phyloP scores from a whole-genome alignment of 2,113 vertebrate species.

The Pogonocichla stellata region DNA sequence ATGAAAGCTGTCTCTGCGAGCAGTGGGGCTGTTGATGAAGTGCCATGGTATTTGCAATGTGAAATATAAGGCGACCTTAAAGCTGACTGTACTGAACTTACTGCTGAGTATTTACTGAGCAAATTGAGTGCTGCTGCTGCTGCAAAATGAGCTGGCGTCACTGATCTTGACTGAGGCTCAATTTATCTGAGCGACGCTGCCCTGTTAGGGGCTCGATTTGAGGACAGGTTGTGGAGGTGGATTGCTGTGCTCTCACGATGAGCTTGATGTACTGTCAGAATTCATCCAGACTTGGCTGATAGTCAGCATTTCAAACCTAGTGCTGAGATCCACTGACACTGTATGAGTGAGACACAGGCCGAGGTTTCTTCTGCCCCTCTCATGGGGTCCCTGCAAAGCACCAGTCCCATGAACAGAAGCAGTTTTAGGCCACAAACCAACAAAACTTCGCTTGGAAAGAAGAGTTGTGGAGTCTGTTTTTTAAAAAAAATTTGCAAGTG shows the following conservation, averaged over 20 bases:
- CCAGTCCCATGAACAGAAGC: background rate
- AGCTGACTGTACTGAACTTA: background rate
- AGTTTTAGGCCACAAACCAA: background rate
- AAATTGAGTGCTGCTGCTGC: background rate
- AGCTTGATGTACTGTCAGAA: background rate
- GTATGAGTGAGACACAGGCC: accelerated
- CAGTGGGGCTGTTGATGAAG: background rate
- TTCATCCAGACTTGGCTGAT: background rate
- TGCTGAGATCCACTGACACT: accelerated
- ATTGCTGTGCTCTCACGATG: accelerated
- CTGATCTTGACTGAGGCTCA: background rate
- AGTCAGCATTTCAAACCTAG: background rate
- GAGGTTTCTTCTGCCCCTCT: background rate
- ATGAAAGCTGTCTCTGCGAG: background rate
- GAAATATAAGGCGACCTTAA: background rate
- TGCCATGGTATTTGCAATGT: background rate
- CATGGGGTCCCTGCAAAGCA: background rate
- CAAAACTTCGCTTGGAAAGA: background rate
- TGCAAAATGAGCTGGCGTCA: background rate
- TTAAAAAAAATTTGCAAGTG: accelerated
- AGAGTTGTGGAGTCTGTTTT: background rate
- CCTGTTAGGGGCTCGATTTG: background rate
- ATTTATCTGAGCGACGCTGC: accelerated
- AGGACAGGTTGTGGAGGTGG: background rate
- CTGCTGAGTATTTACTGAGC: background rate